Evolutionary conservation across 2,888 invertebrate genomes (phyloP).

Genomic region (Syritta pipiens): DNA sequence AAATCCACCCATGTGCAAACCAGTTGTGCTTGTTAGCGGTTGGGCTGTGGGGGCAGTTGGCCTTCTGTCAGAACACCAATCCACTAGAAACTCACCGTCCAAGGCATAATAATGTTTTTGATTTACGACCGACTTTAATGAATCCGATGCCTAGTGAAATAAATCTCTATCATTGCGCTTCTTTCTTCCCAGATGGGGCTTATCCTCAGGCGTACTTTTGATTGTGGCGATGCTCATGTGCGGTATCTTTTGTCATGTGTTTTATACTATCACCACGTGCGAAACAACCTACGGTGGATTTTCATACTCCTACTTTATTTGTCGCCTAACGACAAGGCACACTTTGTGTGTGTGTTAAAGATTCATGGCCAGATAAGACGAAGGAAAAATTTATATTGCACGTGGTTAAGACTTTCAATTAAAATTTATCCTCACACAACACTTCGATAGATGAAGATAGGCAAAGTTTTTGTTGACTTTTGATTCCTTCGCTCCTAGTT

Average conservation of each 20-base stretch:
- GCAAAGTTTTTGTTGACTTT: too few species aligned
- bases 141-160: slow-evolving; percentile 23
- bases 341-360: background rate
- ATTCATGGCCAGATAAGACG: too few species aligned
- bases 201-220: slow-evolving; percentile 7
- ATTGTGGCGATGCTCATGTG: slow-evolving; percentile 9
- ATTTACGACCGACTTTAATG: slow-evolving; percentile 47
- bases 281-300: too few species aligned
- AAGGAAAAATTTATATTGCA: too few species aligned
- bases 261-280: background rate
- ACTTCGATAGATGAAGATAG: too few species aligned
- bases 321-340: too few species aligned
- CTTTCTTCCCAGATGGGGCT: background rate
- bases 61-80: background rate
- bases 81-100: background rate
- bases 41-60: too few species aligned
- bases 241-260: slow-evolving; percentile 18
- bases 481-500: too few species aligned
- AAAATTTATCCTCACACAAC: slow-evolving; percentile 13
- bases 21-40: background rate
- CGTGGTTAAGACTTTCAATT: slow-evolving; percentile 17
- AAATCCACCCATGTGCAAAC: slow-evolving; percentile 10
- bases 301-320: too few species aligned
- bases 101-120: slow-evolving; percentile 13
- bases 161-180: slow-evolving; percentile 28